Base-by-base conservation (phyloP, 2,113 vertebrate genomes). In the Chrysemys picta region DNA sequence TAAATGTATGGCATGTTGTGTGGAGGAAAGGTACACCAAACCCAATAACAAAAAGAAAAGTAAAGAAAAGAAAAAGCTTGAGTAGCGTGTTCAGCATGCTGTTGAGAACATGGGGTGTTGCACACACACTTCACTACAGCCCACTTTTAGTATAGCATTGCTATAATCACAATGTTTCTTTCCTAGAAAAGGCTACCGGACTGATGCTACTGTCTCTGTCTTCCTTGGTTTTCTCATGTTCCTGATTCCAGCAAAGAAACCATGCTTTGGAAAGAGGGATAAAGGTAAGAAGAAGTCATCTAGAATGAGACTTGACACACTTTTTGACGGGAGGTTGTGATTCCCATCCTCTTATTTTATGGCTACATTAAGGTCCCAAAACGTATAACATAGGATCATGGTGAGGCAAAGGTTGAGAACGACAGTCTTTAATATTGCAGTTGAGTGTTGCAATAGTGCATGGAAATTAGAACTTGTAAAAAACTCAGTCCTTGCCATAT, bases 171-270 rank as follows among this genome's bases (percentile, higher is more conserved):
- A 3, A 5, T 88, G 3, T 95, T 87, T 96, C 27, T 94, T 89
- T 86, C 89, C 84, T 79, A 99, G 99, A 98, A 99, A 99, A 97
- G 99, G 99, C 78, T 99, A 99, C 96, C 98, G 99, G 90, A 99
- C 99, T 0, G 99, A 99, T 7, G 99, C 99, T n/a, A 99, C 99
- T 0, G 99, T 99, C 59, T 99, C 99, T 1, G 97, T 99, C 76
- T 98, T 99, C 85, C 98, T 99, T 9, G 99, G 99, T 7, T 99
- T 99, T 97, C 99, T 99, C 84, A 99, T 99, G 96, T 99, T 99
- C 98, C 98, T 99, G 95, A 99, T 99, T 86, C 99, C 99, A 54
- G 99, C 99, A 17, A 99, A 98, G 94, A 99, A 98, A 65, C 99
- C 99, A 9, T 96, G 98, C 76, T 98, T 98, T 95, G 95, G 98